Evolutionary conservation across 2,113 vertebrate species (phyloP).

Genomic region (Pseudorhombus dupliciocellatus): DNA sequence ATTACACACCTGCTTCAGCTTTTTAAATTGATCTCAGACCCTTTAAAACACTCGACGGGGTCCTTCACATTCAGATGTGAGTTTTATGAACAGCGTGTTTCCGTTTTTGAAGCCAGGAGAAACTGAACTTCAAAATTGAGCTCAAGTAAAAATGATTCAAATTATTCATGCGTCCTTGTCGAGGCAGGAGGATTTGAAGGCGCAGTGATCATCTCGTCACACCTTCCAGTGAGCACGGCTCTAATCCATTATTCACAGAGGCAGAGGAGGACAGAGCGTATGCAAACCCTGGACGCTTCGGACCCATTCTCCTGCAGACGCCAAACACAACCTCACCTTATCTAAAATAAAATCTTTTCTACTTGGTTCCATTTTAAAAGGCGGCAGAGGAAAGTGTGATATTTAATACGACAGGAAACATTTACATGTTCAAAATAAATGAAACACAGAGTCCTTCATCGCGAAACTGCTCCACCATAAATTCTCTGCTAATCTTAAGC

Average conservation of each 20-base stretch:
- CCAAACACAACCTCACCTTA: no score
- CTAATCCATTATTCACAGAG: conserved; percentile 48
- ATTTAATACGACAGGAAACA: no score
- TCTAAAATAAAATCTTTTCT: no score
- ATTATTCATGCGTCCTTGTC: conserved; percentile 27
- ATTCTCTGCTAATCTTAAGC: no score
- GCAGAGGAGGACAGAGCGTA: conserved; percentile 1
- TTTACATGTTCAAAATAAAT: no score
- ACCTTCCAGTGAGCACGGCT: conserved; percentile 30
- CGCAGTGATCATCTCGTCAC: not conserved
- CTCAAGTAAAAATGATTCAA: conserved; percentile 18
- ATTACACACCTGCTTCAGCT: not conserved
- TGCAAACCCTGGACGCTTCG: conserved; percentile 6
- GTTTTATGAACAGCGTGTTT: not conserved
- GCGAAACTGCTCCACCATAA: no score
- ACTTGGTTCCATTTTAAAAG: not conserved
- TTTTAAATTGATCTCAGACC: not conserved
- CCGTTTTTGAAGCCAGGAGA: no score
- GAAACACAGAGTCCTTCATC: no score
- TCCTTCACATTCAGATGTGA: not conserved
- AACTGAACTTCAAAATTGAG: conserved; percentile 1
- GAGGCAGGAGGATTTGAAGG: not conserved
- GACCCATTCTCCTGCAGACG: not conserved
- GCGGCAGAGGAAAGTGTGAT: not conserved
- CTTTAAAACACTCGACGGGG: not conserved